Evolutionary conservation across 2,888 invertebrate species (phyloP).

Genomic region (Zygothrica quintamaculata): DNA sequence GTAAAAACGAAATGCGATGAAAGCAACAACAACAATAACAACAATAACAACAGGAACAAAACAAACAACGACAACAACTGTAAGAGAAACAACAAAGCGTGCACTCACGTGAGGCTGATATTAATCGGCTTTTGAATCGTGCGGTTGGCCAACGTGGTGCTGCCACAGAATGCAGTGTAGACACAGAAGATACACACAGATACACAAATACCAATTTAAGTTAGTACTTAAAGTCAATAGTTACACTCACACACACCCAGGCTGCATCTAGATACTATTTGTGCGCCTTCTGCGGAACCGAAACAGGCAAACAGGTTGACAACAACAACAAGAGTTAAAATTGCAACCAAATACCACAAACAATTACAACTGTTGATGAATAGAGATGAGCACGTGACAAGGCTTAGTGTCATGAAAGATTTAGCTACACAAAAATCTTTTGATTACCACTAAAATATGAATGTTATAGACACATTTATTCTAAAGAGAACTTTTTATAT

Average conservation of each 20-base stretch:
- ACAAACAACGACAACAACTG: slow-evolving; percentile 2
- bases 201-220: slow-evolving; percentile 1
- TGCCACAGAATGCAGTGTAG: slow-evolving; percentile 26
- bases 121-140: slow-evolving; percentile 78
- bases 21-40: slow-evolving; percentile 33
- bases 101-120: slow-evolving; percentile 77
- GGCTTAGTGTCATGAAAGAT: too few relatives aligned
- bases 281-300: slow-evolving; percentile 52
- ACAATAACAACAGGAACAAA: neutral
- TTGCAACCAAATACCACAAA: slow-evolving; percentile 26
- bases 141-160: slow-evolving; percentile 48
- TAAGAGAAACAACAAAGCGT: slow-evolving; percentile 63
- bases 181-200: slow-evolving; percentile 10
- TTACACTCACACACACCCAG: slow-evolving; percentile 14
- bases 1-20: slow-evolving; percentile 53
- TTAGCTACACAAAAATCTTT: too few relatives aligned
- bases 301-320: slow-evolving; percentile 60
- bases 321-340: slow-evolving; percentile 36
- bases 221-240: slow-evolving; percentile 35
- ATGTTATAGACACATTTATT: too few relatives aligned
- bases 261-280: neutral
- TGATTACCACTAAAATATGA: too few relatives aligned
- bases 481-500: too few relatives aligned
- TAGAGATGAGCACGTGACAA: slow-evolving; percentile 21
- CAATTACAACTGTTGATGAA: slow-evolving; percentile 43